Base-by-base conservation (phyloP, 2,113 vertebrate genomes). In the Pterocles gutturalis region DNA sequence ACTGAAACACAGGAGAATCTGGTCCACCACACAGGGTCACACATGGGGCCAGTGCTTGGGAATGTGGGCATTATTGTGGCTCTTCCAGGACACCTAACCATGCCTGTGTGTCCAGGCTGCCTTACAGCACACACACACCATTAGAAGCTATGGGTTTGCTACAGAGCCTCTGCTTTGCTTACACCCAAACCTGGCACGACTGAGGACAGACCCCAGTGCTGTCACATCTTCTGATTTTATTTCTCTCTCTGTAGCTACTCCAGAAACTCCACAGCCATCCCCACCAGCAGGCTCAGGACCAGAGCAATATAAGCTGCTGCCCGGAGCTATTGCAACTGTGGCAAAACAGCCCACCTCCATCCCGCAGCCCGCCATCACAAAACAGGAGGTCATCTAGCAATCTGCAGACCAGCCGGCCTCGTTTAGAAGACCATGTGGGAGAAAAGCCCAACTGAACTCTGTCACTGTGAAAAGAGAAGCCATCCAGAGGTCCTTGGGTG, bases 181-280 rank as follows among this genome's bases (percentile, higher is more conserved):
- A 66, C 13, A 69, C 12, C 33, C 58, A 41, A 83, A 54, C 67
- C 25, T 54, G 1, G 16, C 77, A 60, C 0, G 0, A 48, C 22
- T 43, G 36, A 67, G 69, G n/a, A 31, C 25, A 83, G 51, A 88
- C 45, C 38, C 21, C 51, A 76, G 19, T 13, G 21, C 25, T 91
- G 58, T 36, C 45, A 49, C 33, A 22, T 28, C 66, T 93, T 80
- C 55, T 96, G 85, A 97, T 86, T 69, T 10, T 33, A 28, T 76
- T 96, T 97, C 79, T 98, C 65, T 96, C 91, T 96, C 73, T 97
- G 38, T 98, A 99, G 99, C 99, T 96, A 99, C 99, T 97, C 99
- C 99, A 76, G 99, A 99, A 98, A 99, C 99, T 87, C 99, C 99
- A 15, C 99, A 99, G 95, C 99, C 99, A 25, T 99, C 99, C 73